A percentile compares a stretch with the other conserved stretches of the same genome.
Conservation (phyloP, 23 tunicate genomes). For the Trididemnum miniatum region DNA sequence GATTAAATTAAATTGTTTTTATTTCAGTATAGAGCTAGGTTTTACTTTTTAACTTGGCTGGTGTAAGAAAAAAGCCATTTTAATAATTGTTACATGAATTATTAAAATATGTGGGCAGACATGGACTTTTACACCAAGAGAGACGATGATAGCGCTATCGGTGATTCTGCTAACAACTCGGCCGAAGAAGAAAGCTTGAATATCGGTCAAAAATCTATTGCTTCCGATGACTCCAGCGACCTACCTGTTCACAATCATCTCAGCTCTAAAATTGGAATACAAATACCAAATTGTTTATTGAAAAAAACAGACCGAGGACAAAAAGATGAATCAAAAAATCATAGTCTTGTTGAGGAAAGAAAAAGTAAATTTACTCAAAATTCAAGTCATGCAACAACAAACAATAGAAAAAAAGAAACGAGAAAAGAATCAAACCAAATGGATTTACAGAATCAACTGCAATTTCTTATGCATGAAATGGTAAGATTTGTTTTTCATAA, state of each 20-base stretch:
- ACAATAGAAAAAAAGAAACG: slow-evolving; percentile 2
- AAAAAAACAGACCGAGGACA: not conserved
- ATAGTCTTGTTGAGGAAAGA: too few relatives aligned
- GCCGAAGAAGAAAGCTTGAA: slow-evolving; percentile 60
- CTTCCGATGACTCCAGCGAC: slow-evolving; percentile 39
- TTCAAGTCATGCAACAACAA: not conserved
- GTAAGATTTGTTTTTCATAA: too few relatives aligned
- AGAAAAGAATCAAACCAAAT: slow-evolving; percentile 28
- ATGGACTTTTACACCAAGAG: slow-evolving; percentile 14
- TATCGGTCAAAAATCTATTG: slow-evolving; percentile 44
- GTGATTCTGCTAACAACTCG: slow-evolving; percentile 54
- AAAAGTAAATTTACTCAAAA: too few relatives aligned
- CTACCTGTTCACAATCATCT: slow-evolving; percentile 27
- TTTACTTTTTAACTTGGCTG: too few relatives aligned
- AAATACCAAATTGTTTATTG: slow-evolving; percentile 32
- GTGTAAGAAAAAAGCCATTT: too few relatives aligned
- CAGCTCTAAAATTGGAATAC: slow-evolving; percentile 3
- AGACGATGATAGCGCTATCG: slow-evolving; percentile 71
- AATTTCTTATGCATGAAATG: slow-evolving; percentile 65
- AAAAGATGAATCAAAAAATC: not conserved
- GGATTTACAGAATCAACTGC: slow-evolving; percentile 57
- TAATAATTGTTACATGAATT: not conserved
- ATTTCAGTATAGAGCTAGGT: too few relatives aligned
- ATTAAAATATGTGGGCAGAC: slow-evolving; percentile 46
- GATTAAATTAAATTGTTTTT: too few relatives aligned